Percentiles rank a stretch among this genome's conserved stretches.
phyloP scores from a whole-genome alignment of 2,113 vertebrate species.

The Phyllostomus hastatus region DNA sequence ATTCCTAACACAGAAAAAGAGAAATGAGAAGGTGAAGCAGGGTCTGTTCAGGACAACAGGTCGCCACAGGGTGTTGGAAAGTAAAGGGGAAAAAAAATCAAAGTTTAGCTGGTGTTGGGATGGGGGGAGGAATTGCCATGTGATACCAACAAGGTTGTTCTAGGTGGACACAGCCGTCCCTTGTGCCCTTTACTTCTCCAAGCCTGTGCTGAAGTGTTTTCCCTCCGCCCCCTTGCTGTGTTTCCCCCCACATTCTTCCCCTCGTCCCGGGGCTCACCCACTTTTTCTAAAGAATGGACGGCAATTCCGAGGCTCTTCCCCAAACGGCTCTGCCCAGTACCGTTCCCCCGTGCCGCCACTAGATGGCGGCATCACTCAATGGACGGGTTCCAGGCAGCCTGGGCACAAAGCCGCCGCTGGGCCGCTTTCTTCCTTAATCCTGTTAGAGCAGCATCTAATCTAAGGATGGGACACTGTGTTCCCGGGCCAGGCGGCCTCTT shows the following conservation, averaged over 20 bases:
- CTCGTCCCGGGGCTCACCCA: neutral
- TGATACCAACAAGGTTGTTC: neutral
- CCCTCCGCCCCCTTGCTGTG: neutral
- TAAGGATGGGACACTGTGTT: neutral
- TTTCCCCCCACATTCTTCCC: neutral
- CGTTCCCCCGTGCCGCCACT: neutral
- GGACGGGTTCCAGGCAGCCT: neutral
- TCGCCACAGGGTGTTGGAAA: neutral
- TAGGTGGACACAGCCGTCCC: neutral
- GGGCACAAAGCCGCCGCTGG: rapidly evolving
- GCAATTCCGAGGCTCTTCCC: neutral
- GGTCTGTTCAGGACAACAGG: neutral
- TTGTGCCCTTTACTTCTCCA: neutral
- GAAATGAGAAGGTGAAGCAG: neutral
- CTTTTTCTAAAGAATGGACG: neutral
- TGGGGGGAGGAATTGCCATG: neutral
- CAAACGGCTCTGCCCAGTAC: neutral
- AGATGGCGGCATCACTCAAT: conserved; percentile 54
- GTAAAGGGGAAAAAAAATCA: neutral
- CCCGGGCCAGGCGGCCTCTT: neutral
- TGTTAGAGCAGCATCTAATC: neutral
- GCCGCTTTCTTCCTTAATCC: neutral
- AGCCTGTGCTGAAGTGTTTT: neutral
- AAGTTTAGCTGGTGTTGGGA: neutral
- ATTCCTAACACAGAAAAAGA: neutral